phyloP scores from a whole-genome alignment of 2,113 vertebrate species.

The Pungitius pungitius region DNA sequence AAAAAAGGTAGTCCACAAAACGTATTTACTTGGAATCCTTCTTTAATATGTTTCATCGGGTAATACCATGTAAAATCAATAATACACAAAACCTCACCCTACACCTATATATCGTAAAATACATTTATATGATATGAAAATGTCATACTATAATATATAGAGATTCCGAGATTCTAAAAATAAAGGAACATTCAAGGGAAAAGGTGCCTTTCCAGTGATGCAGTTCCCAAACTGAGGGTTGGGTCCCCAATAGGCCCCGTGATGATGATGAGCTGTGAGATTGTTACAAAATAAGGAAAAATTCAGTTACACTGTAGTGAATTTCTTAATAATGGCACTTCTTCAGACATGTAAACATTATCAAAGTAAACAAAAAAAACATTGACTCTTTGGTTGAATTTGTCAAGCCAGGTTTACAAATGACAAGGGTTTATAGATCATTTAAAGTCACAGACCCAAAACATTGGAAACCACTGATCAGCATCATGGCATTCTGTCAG shows the following conservation, averaged over 20 bases:
- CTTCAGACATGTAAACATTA: not conserved
- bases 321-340: not conserved
- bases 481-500: slow-evolving; percentile 5
- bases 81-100: slow-evolving; percentile 42
- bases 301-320: not conserved
- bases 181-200: slow-evolving; percentile 3
- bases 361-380: slow-evolving; percentile 10
- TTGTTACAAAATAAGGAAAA: not conserved
- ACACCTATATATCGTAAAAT: slow-evolving; percentile 34
- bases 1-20: not conserved
- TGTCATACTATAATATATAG: slow-evolving; percentile 9
- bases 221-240: slow-evolving; percentile 25
- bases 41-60: slow-evolving; percentile 32
- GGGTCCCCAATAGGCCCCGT: not conserved
- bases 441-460: not conserved
- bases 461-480: not conserved
- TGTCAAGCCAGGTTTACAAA: not conserved
- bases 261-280: not conserved
- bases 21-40: not conserved
- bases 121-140: slow-evolving; percentile 42
- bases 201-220: slow-evolving; percentile 22
- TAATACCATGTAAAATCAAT: slow-evolving; percentile 33
- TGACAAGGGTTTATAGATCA: not conserved
- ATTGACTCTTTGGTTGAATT: slow-evolving; percentile 45
- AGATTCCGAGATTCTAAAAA: slow-evolving; percentile 24